Conservation (phyloP, 2,888 invertebrate species). For the Molorchus minor region DNA sequence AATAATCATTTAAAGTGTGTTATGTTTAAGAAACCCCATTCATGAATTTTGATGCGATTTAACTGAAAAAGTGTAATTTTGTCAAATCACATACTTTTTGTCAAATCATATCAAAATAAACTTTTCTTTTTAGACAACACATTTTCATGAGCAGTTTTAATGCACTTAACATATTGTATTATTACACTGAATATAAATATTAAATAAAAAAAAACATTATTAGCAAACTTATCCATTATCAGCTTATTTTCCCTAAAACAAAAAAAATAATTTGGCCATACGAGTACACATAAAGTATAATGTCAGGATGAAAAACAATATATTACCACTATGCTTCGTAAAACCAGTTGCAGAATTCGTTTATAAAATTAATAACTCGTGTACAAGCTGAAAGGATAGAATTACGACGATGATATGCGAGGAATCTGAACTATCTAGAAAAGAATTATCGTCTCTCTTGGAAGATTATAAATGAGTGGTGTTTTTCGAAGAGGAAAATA, state of each 20-base stretch:
- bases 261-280: not conserved
- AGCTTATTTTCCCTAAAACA: not conserved
- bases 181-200: too few relatives aligned
- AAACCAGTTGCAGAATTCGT: conserved; percentile 57
- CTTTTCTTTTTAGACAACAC: too few relatives aligned
- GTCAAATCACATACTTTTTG: too few relatives aligned
- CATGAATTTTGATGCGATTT: too few relatives aligned
- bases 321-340: conserved; percentile 35
- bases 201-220: not conserved
- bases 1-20: too few relatives aligned
- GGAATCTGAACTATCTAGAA: conserved; percentile 45
- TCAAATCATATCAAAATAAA: too few relatives aligned
- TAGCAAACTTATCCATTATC: not conserved
- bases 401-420: conserved; percentile 51
- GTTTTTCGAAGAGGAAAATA: too few relatives aligned
- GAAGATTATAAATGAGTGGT: too few relatives aligned
- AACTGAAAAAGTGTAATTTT: too few relatives aligned
- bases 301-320: not conserved
- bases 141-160: too few relatives aligned
- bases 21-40: too few relatives aligned
- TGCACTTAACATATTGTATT: too few relatives aligned
- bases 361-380: conserved; percentile 56
- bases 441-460: conserved; percentile 42
- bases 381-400: conserved; percentile 52
- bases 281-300: conserved; percentile 3